Conservation (phyloP, 2,113 vertebrate genomes). For the Podocnemis expansa region DNA sequence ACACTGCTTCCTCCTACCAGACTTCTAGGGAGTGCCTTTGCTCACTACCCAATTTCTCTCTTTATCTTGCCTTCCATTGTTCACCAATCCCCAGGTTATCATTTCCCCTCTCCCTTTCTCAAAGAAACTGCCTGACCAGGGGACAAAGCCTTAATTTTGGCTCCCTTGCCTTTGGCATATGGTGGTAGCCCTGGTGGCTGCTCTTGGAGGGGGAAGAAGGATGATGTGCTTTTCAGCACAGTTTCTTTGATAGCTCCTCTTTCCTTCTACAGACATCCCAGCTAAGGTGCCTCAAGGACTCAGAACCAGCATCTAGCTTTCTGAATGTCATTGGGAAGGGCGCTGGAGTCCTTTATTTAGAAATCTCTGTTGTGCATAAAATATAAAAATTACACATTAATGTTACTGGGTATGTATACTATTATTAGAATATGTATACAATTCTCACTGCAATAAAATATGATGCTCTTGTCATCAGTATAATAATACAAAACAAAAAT, state of each 20-base stretch:
- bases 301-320: neutral
- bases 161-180: rapidly evolving
- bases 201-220: neutral
- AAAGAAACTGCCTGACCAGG: rapidly evolving
- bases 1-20: neutral
- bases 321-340: rapidly evolving
- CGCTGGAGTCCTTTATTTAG: neutral
- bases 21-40: neutral
- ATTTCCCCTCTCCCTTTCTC: neutral
- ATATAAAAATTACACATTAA: neutral
- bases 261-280: neutral
- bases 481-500: neutral
- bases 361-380: rapidly evolving
- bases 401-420: neutral
- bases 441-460: neutral
- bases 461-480: neutral
- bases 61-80: neutral
- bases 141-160: rapidly evolving
- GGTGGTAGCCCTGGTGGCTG: neutral
- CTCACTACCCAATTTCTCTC: neutral
- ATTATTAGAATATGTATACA: neutral
- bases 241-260: neutral
- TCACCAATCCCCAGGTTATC: rapidly evolving
- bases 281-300: neutral
- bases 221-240: neutral